Conservation (phyloP, 2,113 vertebrate genomes). For the Protomyctophum bolini region DNA sequence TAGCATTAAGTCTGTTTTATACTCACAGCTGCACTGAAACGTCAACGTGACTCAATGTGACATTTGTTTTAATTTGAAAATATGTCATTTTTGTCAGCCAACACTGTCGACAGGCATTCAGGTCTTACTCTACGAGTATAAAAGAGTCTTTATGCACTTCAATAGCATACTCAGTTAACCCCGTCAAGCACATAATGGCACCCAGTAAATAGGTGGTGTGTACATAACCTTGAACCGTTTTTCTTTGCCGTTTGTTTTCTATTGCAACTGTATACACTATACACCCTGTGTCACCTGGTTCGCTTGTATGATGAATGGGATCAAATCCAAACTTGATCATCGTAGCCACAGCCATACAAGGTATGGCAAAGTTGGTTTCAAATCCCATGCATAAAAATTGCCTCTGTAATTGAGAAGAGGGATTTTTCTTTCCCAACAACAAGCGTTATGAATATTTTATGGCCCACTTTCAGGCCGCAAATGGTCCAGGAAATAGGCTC, state of each 20-base stretch:
- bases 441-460: constrained; percentile 72
- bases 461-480: constrained; percentile 59
- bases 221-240: constrained; percentile 42
- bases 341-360: constrained; percentile 38
- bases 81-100: too few species aligned
- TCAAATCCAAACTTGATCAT: constrained; percentile 38
- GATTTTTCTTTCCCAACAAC: constrained; percentile 52
- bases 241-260: constrained; percentile 5
- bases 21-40: too few species aligned
- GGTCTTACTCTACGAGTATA: too few species aligned
- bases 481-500: constrained; percentile 60
- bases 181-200: constrained; percentile 51
- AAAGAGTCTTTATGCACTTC: constrained; percentile 25
- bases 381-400: constrained; percentile 63
- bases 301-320: constrained; percentile 58
- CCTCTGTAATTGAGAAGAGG: constrained; percentile 59
- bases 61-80: too few species aligned
- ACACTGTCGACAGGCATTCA: too few species aligned
- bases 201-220: constrained; percentile 48
- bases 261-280: constrained; percentile 1
- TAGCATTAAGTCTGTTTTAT: too few species aligned
- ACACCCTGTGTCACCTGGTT: constrained; percentile 43
- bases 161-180: constrained; percentile 47
- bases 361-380: constrained; percentile 48
- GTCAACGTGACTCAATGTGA: too few species aligned